Evolutionary conservation across 2,888 invertebrate genomes (phyloP), one percentile per base, ranked within the genome.

Genomic region (Clistopyga incitator): DNA sequence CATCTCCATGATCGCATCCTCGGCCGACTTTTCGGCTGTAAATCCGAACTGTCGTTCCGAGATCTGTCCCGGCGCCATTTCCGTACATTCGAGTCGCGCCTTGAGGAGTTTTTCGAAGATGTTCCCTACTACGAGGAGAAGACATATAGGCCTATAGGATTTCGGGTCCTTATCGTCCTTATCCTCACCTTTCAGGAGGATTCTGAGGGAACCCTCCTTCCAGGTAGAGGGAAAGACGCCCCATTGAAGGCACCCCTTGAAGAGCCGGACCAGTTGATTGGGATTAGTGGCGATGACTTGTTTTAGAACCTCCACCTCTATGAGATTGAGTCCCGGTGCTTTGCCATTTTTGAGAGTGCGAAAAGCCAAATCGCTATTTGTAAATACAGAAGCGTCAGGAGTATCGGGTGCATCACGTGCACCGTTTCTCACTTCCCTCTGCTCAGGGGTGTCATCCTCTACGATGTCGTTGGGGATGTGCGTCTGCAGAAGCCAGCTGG

Each of bases 211-310:
- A 2, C 84, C 84, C 42, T 47, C 42, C 54, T 85, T 87, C 86
- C 86, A 87, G 11, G n/a, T 72, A 0, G 29, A 25, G 18, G 87
- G 87, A 68, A 88, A 88, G 29, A 84, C 68, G 0, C 84, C 86
- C 56, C 18, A 65, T 0, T 67, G 47, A 0, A 88, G 76, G 59
- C 86, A 87, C 6, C 74, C 79, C 54, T 87, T 86, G n/a, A 76
- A 78, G 0, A 86, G 54, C 3, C 76, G 42, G 11, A 81, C 64
- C 10, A 87, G 20, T 10, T 80, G 52, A 25, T 15, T 71, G 0
- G 56, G 56, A 0, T 86, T 76, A 0, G 72, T 52, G 0, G 10
- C 13, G 0, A 20, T 25, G 0, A 82, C 71, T 6, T 38, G 54
- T 20, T 87, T 87, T 0, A 85, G 75, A 1, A 81, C 80, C n/a